Conservation (phyloP, 1,140 invertebrate genomes). For the Lordiphosa collinella region DNA sequence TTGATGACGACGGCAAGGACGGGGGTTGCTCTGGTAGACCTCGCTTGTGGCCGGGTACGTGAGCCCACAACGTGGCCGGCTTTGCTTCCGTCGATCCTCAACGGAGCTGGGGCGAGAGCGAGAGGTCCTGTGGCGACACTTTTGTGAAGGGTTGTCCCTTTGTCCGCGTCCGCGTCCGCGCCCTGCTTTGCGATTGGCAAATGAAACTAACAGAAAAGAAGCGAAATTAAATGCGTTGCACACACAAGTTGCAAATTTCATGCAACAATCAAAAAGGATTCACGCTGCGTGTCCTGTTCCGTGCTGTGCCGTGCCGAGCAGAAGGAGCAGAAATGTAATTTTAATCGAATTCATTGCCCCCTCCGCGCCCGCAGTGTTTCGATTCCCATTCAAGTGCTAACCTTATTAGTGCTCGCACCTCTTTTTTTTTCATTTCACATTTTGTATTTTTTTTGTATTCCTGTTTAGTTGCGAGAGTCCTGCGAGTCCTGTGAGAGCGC, state of each 20-base stretch:
- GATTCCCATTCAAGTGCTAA: constrained; percentile 46
- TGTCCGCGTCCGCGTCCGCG: constrained; percentile 15
- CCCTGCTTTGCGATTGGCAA: constrained; percentile 46
- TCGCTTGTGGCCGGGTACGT: constrained; percentile 71
- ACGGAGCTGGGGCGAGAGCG: constrained; percentile 2
- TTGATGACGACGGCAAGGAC: constrained; percentile 50
- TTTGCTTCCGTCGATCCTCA: constrained; percentile 66
- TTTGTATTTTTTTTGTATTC: too few relatives aligned
- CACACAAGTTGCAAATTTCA: constrained; percentile 65
- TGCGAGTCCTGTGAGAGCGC: neutral
- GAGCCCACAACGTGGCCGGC: constrained; percentile 72
- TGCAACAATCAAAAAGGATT: constrained; percentile 67
- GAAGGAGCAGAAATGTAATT: constrained; percentile 77
- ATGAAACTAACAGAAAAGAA: constrained; percentile 58
- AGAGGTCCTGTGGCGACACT: constrained; percentile 42
- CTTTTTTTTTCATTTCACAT: constrained; percentile 11
- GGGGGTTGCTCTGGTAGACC: constrained; percentile 73
- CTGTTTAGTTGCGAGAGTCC: neutral
- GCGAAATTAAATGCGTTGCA: constrained; percentile 73
- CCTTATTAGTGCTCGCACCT: constrained; percentile 54
- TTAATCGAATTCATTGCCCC: constrained; percentile 66
- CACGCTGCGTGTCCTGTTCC: constrained; percentile 55
- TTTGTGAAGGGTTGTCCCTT: constrained; percentile 56
- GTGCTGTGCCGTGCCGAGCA: too few relatives aligned
- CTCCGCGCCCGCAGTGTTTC: constrained; percentile 22